phyloP scores from a whole-genome alignment of 2,113 vertebrate species.

The Emydura subglobosa region DNA sequence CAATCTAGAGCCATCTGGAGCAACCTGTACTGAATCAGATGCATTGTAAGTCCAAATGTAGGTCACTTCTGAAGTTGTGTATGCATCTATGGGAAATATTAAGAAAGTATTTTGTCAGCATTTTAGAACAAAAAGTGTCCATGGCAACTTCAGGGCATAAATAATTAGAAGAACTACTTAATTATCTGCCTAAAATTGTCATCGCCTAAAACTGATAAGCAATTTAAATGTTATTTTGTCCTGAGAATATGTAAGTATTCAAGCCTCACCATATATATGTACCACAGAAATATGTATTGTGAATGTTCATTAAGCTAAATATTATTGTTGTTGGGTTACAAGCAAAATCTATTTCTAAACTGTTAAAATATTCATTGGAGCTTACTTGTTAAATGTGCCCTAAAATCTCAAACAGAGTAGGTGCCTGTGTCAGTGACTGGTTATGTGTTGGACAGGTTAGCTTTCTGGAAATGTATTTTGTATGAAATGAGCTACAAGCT shows the following conservation, averaged over 20 bases:
- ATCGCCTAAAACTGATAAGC: neutral
- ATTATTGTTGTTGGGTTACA: neutral
- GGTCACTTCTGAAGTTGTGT: constrained; percentile 96
- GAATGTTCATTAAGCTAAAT: neutral
- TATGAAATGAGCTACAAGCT: neutral
- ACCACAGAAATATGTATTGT: neutral
- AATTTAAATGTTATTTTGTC: neutral
- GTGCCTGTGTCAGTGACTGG: neutral
- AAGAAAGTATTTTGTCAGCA: neutral
- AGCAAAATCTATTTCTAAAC: neutral
- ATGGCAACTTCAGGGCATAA: neutral
- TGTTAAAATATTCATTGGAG: neutral
- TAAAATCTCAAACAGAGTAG: rapidly evolving
- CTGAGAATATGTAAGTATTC: neutral
- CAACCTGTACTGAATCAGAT: constrained; percentile 94
- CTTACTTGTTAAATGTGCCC: neutral
- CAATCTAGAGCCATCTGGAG: constrained; percentile 93
- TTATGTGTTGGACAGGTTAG: neutral
- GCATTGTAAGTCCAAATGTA: constrained; percentile 96
- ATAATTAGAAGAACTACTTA: neutral
- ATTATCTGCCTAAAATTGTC: neutral
- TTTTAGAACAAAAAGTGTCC: neutral
- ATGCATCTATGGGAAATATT: constrained; percentile 86
- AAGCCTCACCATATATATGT: neutral
- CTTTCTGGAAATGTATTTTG: neutral